phyloP scores from a whole-genome alignment of 2,113 vertebrate genomes.

The Marmota flaviventris region DNA sequence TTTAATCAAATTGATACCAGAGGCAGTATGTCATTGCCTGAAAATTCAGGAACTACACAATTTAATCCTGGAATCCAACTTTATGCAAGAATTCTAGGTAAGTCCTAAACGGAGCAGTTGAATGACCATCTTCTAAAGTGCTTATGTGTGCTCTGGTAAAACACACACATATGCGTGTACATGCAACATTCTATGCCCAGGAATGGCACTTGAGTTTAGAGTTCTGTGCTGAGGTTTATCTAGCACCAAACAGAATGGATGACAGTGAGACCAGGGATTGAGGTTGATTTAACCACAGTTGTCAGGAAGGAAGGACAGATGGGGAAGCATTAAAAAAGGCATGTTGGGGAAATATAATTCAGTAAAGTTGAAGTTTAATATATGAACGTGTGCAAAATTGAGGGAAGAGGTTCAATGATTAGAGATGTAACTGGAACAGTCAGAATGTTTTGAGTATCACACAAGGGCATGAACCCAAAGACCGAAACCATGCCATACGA shows the following conservation, averaged over 20 bases:
- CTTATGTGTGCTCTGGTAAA: background rate
- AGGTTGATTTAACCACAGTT: background rate
- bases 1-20: constrained; percentile 74
- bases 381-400: background rate
- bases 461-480: background rate
- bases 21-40: constrained; percentile 30
- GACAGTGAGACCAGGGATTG: background rate
- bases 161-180: background rate
- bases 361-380: background rate
- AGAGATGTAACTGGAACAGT: constrained; percentile 19
- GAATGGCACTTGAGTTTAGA: background rate
- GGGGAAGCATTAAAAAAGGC: constrained; percentile 1
- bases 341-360: background rate
- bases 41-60: constrained; percentile 61
- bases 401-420: background rate
- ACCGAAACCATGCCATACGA: background rate
- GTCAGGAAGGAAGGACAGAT: background rate
- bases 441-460: background rate
- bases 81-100: constrained; percentile 12
- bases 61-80: constrained; percentile 48
- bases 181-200: background rate
- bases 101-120: constrained; percentile 10
- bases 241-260: background rate
- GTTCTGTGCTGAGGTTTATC: constrained; percentile 9
- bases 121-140: constrained; percentile 25